Conservation (phyloP, 2,113 vertebrate genomes). For the Sylvia atricapilla region DNA sequence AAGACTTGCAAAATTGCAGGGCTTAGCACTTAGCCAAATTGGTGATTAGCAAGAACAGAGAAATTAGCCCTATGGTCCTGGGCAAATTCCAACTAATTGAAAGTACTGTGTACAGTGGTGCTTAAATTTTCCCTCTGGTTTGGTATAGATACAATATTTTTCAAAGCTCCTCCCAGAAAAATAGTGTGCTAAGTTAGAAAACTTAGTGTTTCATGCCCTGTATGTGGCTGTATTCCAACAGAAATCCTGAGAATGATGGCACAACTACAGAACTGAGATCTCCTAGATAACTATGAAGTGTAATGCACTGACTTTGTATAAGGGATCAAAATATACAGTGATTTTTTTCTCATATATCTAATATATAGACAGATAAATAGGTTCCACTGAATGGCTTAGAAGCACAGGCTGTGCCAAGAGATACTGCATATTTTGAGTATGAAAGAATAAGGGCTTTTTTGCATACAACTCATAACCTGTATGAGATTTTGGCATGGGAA, state of each 20-base stretch:
- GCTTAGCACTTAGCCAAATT: neutral
- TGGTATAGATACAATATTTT: neutral
- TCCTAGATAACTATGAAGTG: neutral
- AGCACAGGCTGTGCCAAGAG: neutral
- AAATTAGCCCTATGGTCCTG: neutral
- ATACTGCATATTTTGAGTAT: neutral
- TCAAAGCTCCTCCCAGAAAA: neutral
- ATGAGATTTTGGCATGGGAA: neutral
- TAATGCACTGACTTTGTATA: neutral
- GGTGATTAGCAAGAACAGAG: neutral
- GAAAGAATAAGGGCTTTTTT: neutral
- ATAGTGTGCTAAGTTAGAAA: neutral
- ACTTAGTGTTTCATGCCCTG: neutral
- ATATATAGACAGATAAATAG: neutral
- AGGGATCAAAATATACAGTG: neutral
- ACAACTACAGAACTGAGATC: neutral
- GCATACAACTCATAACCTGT: neutral
- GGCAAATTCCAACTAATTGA: neutral
- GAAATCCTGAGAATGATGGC: neutral
- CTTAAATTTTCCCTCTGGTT: neutral
- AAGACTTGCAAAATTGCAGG: slow-evolving; percentile 30
- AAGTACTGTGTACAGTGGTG: neutral
- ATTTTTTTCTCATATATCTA: neutral
- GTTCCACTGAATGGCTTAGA: neutral
- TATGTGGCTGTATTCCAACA: neutral